Evolutionary conservation across 2,113 vertebrate genomes (phyloP), one percentile per base, ranked within the genome.

Genomic region (Ivindomyrus marchei): DNA sequence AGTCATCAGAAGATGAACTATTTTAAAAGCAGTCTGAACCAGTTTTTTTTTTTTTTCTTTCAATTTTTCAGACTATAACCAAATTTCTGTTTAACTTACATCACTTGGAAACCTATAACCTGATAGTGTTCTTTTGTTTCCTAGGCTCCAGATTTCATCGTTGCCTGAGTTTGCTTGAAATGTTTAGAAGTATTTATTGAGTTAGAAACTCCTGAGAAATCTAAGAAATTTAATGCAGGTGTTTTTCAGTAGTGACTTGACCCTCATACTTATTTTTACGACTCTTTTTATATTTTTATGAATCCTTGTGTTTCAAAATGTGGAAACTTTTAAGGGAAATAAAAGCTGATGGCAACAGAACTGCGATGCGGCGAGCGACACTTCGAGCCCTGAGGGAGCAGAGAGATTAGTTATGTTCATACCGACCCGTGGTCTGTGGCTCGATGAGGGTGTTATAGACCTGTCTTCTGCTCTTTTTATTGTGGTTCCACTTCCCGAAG

Each of bases 391-490:
- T 1, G 7, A 15, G 70, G 88, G 9, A 19, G 13, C 49, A 42
- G 46, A 83, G 31, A 42, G 39, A 47, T 7, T 53, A 27, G 21
- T 10, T 15, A 13, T 31, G 45, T 74, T 10, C 8, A 58, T 80
- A 89, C 49, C 89, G 6, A 94, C 94, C 94, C 93, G 94, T 92
- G 88, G 92, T 93, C 90, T 94, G 93, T 15, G 93, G 39, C 70
- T 95, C 95, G 0, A 91, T 47, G 62, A 95, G 92, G 0, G 80
- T 85, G 89, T 95, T 96, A 92, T 93, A 89, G 77, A 88, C 89
- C 88, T 56, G 92, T 90, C 95, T 95, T 83, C 90, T 92, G 91
- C 66, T 93, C 86, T 92, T 92, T 90, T 93, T 94, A 15, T 92
- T 91, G 62, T 88, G 92, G 56, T 85, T 91, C 91, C 85, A 74